Evolutionary conservation across 1,140 invertebrate species (phyloP).

Genomic region (Ostrea edulis): DNA sequence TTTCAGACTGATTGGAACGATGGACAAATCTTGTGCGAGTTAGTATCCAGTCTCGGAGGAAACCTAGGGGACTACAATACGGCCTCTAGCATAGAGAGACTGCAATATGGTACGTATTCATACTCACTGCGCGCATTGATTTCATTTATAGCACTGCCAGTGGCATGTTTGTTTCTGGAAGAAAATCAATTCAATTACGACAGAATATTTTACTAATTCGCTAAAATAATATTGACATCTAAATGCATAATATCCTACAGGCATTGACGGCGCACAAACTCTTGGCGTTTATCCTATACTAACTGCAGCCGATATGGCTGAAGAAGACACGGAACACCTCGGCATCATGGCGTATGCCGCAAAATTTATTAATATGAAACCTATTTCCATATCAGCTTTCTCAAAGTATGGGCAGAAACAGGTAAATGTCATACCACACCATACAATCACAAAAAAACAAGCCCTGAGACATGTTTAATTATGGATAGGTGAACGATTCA

Average conservation of each 20-base stretch:
- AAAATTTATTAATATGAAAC: constrained; percentile 91
- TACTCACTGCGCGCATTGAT: background rate
- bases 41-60: constrained; percentile 93
- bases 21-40: constrained; percentile 90
- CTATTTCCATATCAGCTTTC: constrained; percentile 70
- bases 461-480: background rate
- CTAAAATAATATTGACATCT: background rate
- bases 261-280: constrained; percentile 73
- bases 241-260: constrained; percentile 61
- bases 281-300: constrained; percentile 91
- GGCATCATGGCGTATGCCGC: constrained; percentile 97
- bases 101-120: constrained; percentile 50
- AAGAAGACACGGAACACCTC: constrained; percentile 94
- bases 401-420: constrained; percentile 33
- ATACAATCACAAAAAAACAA: too few relatives aligned
- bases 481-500: background rate
- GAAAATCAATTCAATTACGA: background rate
- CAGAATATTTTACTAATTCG: background rate
- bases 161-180: background rate
- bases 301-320: constrained; percentile 94
- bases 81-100: constrained; percentile 44
- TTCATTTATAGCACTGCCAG: background rate
- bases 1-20: constrained; percentile 96
- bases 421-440: constrained; percentile 14
- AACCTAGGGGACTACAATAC: constrained; percentile 53